These are phyloP conservation scores for Saguinus midas DNA, from an alignment of 2,113 vertebrate species.

Conservation along the genomic window DNA sequence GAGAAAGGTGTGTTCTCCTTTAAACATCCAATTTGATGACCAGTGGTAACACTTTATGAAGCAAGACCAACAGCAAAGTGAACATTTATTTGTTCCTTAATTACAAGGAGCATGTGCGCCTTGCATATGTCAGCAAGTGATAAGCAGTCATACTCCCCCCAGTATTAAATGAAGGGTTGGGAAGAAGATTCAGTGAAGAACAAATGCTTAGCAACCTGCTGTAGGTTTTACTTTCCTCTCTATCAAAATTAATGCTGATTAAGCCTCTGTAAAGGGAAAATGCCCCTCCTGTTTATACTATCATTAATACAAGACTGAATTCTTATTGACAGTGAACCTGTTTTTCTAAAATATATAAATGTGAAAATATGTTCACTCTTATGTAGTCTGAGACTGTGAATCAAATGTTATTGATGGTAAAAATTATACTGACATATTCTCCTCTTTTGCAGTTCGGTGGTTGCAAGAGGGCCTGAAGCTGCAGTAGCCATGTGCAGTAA, in stretches of 20 bases:
- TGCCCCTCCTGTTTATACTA: not conserved
- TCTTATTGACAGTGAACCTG: not conserved
- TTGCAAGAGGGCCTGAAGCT: slow-evolving; percentile 1
- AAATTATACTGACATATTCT: not conserved
- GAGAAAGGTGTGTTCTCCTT: not conserved
- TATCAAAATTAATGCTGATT: slow-evolving; percentile 26
- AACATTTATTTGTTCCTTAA: slow-evolving; percentile 9
- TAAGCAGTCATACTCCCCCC: not conserved
- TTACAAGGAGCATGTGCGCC: not conserved
- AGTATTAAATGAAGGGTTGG: not conserved
- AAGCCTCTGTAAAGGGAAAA: not conserved
- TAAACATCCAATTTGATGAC: not conserved
- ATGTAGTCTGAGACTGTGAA: not conserved
- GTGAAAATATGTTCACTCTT: slow-evolving; percentile 20
- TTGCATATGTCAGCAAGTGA: not conserved
- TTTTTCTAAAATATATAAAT: slow-evolving; percentile 46
- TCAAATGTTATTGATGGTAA: not conserved
- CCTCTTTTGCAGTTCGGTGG: not conserved
- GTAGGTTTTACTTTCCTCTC: not conserved
- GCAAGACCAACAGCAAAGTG: slow-evolving; percentile 2
- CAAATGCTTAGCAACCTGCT: not conserved
- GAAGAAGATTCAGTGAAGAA: slow-evolving; percentile 17
- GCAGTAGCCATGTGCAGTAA: not conserved
- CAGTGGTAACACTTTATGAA: not conserved
- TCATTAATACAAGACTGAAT: not conserved